phyloP scores from a whole-genome alignment of 2,797 vertebrate species.

The Oophaga sylvatica region DNA sequence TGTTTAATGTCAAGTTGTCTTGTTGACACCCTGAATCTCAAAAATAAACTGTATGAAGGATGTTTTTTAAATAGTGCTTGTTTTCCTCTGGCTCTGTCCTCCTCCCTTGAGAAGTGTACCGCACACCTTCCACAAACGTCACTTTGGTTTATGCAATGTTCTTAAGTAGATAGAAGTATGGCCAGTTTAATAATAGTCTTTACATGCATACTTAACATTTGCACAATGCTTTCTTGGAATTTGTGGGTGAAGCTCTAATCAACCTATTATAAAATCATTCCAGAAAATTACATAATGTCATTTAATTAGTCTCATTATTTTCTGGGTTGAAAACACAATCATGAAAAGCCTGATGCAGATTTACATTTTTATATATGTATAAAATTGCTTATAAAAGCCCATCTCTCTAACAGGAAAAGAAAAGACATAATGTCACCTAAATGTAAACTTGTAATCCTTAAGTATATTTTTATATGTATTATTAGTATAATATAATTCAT shows the following conservation, averaged over 20 bases:
- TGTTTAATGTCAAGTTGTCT: constrained; percentile 40
- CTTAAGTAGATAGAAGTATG: constrained; percentile 62
- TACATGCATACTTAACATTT: constrained; percentile 66
- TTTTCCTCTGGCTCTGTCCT: constrained; percentile 23
- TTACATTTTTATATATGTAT: background rate
- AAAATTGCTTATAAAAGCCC: background rate
- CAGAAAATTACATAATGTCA: constrained; percentile 66
- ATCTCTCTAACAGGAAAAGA: background rate
- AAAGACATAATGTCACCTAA: background rate
- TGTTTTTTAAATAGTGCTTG: constrained; percentile 22
- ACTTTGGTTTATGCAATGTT: constrained; percentile 50
- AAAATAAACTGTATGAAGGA: constrained; percentile 52
- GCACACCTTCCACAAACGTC: constrained; percentile 57
- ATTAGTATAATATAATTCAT: background rate
- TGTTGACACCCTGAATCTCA: constrained; percentile 47
- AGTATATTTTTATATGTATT: background rate
- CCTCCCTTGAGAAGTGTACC: background rate
- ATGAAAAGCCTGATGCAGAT: constrained; percentile 45
- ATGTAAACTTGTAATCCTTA: background rate
- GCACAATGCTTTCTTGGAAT: constrained; percentile 71
- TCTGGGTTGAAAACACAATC: constrained; percentile 52
- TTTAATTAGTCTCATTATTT: constrained; percentile 61
- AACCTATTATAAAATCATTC: constrained; percentile 68
- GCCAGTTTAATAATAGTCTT: constrained; percentile 64
- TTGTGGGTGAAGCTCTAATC: constrained; percentile 69